Evolutionary conservation across 2,113 vertebrate species (phyloP).

Genomic region (Pseudonaja textilis): DNA sequence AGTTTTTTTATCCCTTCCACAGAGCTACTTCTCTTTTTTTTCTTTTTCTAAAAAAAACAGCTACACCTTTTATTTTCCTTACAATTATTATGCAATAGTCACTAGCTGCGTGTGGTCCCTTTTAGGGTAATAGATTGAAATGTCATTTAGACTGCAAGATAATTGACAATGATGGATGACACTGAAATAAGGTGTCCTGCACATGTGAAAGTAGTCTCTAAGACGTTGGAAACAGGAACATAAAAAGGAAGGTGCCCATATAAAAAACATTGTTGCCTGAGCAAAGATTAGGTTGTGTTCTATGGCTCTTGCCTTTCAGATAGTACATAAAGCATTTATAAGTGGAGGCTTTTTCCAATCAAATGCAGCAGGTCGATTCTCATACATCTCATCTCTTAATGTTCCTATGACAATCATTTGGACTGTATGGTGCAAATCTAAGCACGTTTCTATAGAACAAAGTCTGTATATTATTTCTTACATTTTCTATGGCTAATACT

Average conservation of each 20-base stretch:
- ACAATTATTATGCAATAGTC: neutral
- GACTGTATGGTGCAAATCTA: neutral
- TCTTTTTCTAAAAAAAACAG: neutral
- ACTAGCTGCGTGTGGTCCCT: conserved; percentile 2
- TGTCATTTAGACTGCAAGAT: neutral
- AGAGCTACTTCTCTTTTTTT: neutral
- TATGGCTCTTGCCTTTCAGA: neutral
- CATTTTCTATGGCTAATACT: neutral
- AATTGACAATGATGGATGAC: neutral
- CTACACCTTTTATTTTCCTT: neutral
- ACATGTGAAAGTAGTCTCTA: neutral
- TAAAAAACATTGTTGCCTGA: neutral
- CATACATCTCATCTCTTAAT: neutral
- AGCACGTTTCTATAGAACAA: neutral
- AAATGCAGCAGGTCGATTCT: neutral
- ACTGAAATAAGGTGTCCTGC: neutral
- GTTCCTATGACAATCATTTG: neutral
- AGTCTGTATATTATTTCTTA: neutral
- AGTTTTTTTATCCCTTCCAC: conserved; percentile 17
- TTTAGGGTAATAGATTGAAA: neutral
- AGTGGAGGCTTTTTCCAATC: neutral
- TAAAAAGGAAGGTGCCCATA: neutral
- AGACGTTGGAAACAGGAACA: neutral
- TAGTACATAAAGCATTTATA: neutral
- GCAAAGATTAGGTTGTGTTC: neutral